phyloP scores from a whole-genome alignment of 1,140 invertebrate species.

The Zelostemma sp. region DNA sequence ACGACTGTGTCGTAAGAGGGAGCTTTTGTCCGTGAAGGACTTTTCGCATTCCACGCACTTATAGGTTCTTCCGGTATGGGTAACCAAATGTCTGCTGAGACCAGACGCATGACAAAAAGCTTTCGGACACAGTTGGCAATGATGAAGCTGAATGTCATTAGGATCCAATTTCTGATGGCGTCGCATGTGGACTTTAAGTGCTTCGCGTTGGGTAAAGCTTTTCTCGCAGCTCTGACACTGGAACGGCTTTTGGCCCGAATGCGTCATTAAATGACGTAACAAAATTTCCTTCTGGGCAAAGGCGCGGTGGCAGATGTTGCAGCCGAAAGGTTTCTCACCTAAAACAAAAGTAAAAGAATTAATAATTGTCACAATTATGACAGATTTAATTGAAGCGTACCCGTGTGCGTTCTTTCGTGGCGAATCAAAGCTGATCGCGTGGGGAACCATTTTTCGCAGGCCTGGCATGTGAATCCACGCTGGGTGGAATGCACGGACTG shows the following conservation, averaged over 20 bases:
- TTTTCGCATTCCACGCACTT: slow-evolving; percentile 77
- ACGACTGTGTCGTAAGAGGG: slow-evolving; percentile 75
- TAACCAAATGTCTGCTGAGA: slow-evolving; percentile 78
- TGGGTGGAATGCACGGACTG: slow-evolving; percentile 74
- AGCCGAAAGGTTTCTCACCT: slow-evolving; percentile 83
- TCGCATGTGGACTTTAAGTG: slow-evolving; percentile 75
- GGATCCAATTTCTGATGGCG: slow-evolving; percentile 73
- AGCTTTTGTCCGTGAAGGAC: slow-evolving; percentile 80
- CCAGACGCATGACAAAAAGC: slow-evolving; percentile 78
- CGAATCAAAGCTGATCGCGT: slow-evolving; percentile 82
- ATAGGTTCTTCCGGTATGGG: slow-evolving; percentile 77
- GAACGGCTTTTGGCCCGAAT: slow-evolving; percentile 87
- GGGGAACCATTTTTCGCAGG: slow-evolving; percentile 86
- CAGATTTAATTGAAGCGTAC: slow-evolving; percentile 40
- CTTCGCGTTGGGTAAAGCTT: slow-evolving; percentile 79
- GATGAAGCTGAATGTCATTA: slow-evolving; percentile 73
- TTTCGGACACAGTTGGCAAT: slow-evolving; percentile 78
- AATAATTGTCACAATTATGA: neutral
- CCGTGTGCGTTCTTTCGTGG: slow-evolving; percentile 83
- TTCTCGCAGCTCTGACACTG: slow-evolving; percentile 82
- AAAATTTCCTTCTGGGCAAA: slow-evolving; percentile 87
- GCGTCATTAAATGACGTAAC: slow-evolving; percentile 85
- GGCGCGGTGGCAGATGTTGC: slow-evolving; percentile 77
- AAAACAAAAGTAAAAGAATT: slow-evolving; percentile 24
- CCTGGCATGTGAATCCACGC: slow-evolving; percentile 74